Conservation (phyloP, 2,797 vertebrate genomes). For the Micrastur ruficollis region DNA sequence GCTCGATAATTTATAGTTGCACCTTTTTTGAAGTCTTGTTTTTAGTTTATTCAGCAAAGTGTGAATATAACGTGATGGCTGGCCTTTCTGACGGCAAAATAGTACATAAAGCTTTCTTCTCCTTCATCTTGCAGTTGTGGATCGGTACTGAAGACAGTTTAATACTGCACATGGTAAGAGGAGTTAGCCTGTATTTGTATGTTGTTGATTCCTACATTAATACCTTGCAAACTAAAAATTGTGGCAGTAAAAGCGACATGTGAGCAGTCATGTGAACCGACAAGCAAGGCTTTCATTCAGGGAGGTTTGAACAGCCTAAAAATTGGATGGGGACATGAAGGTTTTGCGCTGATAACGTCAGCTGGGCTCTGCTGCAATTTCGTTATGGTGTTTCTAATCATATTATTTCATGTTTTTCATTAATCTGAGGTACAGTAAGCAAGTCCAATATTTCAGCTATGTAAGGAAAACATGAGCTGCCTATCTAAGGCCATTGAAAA, state of each 20-base stretch:
- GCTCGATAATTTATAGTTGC: slow-evolving; percentile 60
- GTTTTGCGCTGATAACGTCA: background rate
- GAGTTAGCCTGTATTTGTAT: background rate
- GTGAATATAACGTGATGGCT: background rate
- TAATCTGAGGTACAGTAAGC: background rate
- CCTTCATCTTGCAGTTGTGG: background rate
- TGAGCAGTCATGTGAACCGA: background rate
- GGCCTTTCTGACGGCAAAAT: background rate
- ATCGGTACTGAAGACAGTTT: background rate
- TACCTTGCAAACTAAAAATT: background rate
- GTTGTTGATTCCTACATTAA: background rate
- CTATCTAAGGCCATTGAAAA: background rate
- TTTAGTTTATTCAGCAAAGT: slow-evolving; percentile 70
- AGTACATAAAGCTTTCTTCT: background rate
- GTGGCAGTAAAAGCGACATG: background rate
- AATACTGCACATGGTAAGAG: background rate
- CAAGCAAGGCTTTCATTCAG: background rate
- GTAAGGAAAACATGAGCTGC: background rate
- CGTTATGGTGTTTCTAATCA: background rate
- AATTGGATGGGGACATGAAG: background rate
- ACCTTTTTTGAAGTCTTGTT: slow-evolving; percentile 47
- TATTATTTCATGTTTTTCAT: background rate
- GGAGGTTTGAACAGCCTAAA: background rate
- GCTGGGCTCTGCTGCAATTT: background rate
- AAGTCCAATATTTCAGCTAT: background rate